phyloP scores from a whole-genome alignment of 2,888 invertebrate species.

The Melipona bicolor region DNA sequence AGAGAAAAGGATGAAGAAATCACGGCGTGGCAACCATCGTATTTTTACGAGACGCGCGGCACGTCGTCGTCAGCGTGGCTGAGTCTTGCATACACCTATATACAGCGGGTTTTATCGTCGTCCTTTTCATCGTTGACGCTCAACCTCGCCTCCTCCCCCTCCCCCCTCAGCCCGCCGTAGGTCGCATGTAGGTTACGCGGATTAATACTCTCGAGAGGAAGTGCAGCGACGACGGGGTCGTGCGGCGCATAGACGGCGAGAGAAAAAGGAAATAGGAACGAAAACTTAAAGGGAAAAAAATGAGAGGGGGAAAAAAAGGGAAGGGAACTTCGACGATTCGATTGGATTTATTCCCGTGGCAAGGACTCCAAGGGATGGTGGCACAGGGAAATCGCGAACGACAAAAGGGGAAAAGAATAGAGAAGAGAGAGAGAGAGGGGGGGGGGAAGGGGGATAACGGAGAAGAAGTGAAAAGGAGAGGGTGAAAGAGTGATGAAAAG shows the following conservation, averaged over 20 bases:
- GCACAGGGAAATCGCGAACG: constrained; percentile 29
- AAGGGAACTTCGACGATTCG: constrained; percentile 49
- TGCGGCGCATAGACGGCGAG: constrained; percentile 32
- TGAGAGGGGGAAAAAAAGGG: too few relatives aligned
- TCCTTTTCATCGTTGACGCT: constrained; percentile 51
- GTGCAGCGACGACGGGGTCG: constrained; percentile 29
- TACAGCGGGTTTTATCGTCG: constrained; percentile 52
- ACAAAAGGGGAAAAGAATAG: constrained; percentile 18
- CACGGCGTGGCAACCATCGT: constrained; percentile 34
- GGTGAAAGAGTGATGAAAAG: constrained; percentile 44
- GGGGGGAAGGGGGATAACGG: constrained; percentile 7
- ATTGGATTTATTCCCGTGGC: constrained; percentile 57
- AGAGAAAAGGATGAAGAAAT: constrained; percentile 15
- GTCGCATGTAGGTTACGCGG: constrained; percentile 63
- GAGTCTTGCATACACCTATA: constrained; percentile 35
- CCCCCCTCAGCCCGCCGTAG: not conserved
- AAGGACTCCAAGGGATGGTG: constrained; percentile 45
- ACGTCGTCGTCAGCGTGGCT: constrained; percentile 23
- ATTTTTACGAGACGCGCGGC: constrained; percentile 49
- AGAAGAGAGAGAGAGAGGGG: constrained; percentile 35
- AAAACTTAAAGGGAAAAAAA: constrained; percentile 33
- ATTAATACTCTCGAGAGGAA: constrained; percentile 60
- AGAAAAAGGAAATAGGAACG: constrained; percentile 1
- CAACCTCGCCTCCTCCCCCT: not conserved
- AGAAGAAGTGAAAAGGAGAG: constrained; percentile 3